Evolutionary conservation across 2,113 vertebrate genomes (phyloP).

Genomic region (Elephas maximus): DNA sequence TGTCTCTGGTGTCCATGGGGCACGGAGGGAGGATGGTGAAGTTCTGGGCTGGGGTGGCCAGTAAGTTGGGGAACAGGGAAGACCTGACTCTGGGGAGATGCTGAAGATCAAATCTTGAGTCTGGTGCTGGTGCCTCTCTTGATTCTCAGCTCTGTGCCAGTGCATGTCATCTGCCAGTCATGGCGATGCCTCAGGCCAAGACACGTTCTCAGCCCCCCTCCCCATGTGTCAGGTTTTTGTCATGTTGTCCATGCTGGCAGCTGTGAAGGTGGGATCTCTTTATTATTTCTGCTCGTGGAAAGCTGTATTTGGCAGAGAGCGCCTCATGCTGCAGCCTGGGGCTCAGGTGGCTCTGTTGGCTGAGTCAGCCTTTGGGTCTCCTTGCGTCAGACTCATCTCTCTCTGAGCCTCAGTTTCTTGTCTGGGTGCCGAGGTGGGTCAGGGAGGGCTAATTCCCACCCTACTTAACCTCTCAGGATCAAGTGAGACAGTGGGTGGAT

Average conservation of each 20-base stretch:
- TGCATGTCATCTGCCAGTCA: neutral
- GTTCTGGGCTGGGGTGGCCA: neutral
- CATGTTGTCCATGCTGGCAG: neutral
- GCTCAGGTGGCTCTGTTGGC: accelerated
- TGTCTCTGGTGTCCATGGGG: neutral
- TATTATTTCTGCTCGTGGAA: neutral
- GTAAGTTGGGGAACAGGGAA: neutral
- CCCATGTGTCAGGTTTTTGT: neutral
- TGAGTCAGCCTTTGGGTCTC: neutral
- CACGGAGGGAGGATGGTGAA: neutral
- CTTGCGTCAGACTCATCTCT: accelerated
- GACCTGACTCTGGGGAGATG: accelerated
- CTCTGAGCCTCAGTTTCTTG: neutral
- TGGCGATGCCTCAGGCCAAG: neutral
- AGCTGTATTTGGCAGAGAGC: neutral
- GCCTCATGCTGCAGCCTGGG: accelerated
- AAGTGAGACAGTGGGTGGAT: neutral
- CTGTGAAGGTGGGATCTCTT: neutral
- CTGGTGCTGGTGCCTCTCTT: neutral
- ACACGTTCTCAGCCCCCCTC: neutral
- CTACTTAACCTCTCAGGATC: neutral
- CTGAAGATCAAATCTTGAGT: neutral
- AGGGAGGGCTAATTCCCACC: too few relatives aligned
- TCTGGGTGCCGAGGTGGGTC: neutral
- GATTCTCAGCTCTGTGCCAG: neutral